phyloP scores from a whole-genome alignment of 2,797 vertebrate species.

The Sarcoramphus papa region DNA sequence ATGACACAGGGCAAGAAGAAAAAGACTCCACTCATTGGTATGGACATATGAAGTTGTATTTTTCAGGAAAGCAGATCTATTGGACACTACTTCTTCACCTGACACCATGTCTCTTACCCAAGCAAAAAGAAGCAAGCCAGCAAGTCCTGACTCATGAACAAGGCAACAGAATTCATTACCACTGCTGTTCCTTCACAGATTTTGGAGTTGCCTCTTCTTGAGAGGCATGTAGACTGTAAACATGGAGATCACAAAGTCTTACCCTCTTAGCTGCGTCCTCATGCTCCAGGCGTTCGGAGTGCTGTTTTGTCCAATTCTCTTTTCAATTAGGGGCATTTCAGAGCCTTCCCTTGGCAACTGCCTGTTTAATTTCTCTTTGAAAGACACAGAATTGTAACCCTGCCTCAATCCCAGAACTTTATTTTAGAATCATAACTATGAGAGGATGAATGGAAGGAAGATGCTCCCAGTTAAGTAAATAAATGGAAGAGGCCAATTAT shows the following conservation, averaged over 20 bases:
- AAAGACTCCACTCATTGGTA: background rate
- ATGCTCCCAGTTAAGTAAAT: constrained; percentile 26
- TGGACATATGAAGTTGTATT: accelerated
- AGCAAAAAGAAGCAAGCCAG: background rate
- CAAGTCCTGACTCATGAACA: background rate
- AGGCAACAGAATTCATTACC: background rate
- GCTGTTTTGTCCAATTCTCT: background rate
- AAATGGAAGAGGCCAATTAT: constrained; percentile 12
- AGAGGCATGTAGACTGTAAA: background rate
- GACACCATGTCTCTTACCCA: background rate
- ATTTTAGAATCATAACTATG: background rate
- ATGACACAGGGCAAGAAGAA: background rate
- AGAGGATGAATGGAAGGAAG: constrained; percentile 41
- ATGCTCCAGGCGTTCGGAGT: background rate
- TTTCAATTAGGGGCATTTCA: background rate
- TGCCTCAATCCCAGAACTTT: background rate
- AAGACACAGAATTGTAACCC: background rate
- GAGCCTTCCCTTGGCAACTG: background rate
- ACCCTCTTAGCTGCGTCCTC: background rate
- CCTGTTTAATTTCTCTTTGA: background rate
- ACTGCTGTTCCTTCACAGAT: background rate
- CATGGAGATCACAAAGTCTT: background rate
- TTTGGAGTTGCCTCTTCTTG: background rate
- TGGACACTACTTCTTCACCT: background rate
- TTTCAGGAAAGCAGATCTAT: background rate